A percentile compares a stretch with the other conserved stretches of the same genome.
These are phyloP conservation scores for Onychorhynchus coronatus DNA, from an alignment of 2,113 vertebrate genomes.

Conservation along the genomic window DNA sequence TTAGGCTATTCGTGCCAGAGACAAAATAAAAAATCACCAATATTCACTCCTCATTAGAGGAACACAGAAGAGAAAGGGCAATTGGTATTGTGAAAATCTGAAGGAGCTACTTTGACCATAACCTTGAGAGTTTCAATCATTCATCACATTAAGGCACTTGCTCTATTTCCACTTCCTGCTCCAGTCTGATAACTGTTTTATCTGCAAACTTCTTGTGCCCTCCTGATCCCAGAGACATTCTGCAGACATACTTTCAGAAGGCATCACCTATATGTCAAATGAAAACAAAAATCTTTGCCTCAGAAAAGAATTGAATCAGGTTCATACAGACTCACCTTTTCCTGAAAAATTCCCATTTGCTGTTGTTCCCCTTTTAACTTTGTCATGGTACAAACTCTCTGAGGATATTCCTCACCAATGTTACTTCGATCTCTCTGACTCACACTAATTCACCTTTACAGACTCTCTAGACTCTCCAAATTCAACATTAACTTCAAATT, in stretches of 20 bases:
- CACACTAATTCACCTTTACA: neutral
- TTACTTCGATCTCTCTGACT: neutral
- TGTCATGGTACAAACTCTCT: neutral
- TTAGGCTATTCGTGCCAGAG: neutral
- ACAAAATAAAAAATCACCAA: neutral
- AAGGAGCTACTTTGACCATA: neutral
- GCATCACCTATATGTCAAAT: neutral
- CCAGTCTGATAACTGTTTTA: neutral
- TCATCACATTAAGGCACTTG: neutral
- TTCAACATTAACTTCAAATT: neutral
- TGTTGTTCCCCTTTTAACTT: neutral
- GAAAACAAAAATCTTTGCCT: neutral
- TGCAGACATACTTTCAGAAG: neutral
- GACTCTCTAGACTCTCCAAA: neutral
- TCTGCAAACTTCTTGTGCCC: neutral
- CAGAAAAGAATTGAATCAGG: neutral
- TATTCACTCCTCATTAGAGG: neutral
- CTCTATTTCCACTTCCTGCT: neutral
- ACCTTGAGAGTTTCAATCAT: neutral
- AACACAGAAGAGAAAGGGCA: neutral
- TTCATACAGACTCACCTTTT: neutral
- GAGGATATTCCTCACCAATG: neutral
- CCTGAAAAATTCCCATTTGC: neutral
- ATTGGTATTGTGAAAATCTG: neutral
- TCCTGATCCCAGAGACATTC: neutral